Conservation (phyloP, 2,113 vertebrate species). For the Podilymbus podiceps region DNA sequence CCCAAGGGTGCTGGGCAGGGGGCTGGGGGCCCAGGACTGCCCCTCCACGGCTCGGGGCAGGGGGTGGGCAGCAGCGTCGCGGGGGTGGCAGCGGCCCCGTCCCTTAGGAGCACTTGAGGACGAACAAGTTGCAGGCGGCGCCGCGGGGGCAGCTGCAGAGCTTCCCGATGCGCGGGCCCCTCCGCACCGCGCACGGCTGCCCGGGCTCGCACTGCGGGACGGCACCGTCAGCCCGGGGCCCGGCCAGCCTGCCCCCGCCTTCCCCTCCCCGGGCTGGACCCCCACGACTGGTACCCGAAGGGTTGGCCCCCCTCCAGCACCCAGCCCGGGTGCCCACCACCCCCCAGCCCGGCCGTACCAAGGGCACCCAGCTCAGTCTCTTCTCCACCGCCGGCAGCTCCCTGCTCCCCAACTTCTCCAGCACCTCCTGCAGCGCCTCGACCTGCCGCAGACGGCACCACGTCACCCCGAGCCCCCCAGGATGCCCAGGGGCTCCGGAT, state of each 20-base stretch:
- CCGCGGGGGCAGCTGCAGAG: slow-evolving; percentile 79
- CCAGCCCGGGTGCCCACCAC: background rate
- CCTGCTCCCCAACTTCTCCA: slow-evolving; percentile 72
- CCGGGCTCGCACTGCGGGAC: slow-evolving; percentile 71
- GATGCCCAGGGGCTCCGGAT: too few species aligned
- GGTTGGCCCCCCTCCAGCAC: background rate
- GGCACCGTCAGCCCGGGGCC: background rate
- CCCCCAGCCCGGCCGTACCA: slow-evolving; percentile 36
- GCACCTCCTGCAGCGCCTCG: slow-evolving; percentile 75
- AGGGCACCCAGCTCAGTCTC: slow-evolving; percentile 77
- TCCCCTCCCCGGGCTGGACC: too few species aligned
- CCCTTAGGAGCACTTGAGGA: slow-evolving; percentile 79
- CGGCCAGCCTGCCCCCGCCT: too few species aligned
- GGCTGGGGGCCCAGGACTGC: background rate
- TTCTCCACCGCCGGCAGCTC: slow-evolving; percentile 73
- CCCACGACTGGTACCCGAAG: too few species aligned
- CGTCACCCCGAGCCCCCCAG: background rate
- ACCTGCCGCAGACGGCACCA: slow-evolving; percentile 42
- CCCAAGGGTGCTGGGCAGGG: background rate
- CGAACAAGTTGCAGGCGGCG: slow-evolving; percentile 72
- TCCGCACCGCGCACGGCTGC: slow-evolving; percentile 77
- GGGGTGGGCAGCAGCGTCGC: background rate
- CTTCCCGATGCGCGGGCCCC: slow-evolving; percentile 77
- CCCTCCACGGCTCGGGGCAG: too few species aligned
- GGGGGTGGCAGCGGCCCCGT: background rate